Percentiles rank a stretch among this genome's conserved stretches.
phyloP scores from a whole-genome alignment of 2,797 vertebrate genomes.

The Coluber constrictor region DNA sequence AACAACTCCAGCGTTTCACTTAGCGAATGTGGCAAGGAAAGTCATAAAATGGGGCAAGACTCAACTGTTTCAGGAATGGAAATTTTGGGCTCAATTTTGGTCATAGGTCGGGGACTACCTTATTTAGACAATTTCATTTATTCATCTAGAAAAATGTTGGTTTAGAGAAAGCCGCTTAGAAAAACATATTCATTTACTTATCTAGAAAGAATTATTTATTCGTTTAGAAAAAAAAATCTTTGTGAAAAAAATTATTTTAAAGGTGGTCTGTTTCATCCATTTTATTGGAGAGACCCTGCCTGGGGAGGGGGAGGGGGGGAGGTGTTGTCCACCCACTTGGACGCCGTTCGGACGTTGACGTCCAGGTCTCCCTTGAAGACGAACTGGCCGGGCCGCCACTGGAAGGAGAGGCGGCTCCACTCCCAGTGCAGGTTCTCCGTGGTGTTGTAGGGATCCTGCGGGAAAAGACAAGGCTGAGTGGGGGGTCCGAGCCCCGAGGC shows the following conservation, averaged over 20 bases:
- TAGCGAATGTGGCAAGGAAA: no score
- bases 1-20: no score
- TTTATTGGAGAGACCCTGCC: background rate
- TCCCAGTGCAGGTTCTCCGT: constrained; percentile 99
- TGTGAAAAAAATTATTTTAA: no score
- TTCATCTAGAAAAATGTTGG: background rate
- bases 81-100: no score
- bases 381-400: constrained; percentile 93
- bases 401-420: constrained; percentile 90
- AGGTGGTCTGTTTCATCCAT: no score
- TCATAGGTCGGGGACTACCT: no score
- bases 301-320: background rate
- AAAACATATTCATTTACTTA: background rate
- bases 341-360: constrained; percentile 94
- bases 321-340: constrained; percentile 79
- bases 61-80: no score
- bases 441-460: constrained; percentile 96
- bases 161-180: no score
- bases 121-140: no score
- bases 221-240: no score
- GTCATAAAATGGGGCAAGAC: no score
- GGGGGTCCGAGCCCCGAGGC: accelerated
- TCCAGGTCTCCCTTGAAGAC: constrained; percentile 92
- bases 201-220: background rate
- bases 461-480: accelerated